Conservation (phyloP, 2,797 vertebrate genomes). For the Pantherophis vulpinus region DNA sequence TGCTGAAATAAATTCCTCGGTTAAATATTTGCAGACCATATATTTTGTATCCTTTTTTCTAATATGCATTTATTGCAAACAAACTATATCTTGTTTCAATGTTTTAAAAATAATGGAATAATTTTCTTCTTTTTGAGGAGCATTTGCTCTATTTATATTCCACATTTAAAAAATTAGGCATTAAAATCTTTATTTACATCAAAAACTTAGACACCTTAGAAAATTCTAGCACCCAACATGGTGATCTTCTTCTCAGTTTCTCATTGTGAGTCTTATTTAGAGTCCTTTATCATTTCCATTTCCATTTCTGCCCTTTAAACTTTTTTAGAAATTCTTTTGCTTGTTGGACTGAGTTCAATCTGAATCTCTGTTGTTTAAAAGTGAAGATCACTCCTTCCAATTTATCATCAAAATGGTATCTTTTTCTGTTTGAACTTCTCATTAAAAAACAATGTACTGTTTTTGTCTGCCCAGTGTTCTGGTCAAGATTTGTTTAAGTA, state of each 20-base stretch:
- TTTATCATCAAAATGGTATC: background rate
- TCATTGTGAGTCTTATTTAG: no score
- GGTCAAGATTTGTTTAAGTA: background rate
- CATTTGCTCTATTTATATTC: background rate
- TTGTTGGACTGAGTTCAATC: background rate
- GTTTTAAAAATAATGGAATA: background rate
- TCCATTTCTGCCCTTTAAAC: no score
- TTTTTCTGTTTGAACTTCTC: background rate
- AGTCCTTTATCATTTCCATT: no score
- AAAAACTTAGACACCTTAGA: background rate
- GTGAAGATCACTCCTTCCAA: background rate
- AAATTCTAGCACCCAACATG: background rate
- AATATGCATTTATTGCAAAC: background rate
- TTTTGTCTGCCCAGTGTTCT: background rate
- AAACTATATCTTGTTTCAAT: background rate
- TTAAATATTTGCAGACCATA: background rate
- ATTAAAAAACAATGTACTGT: background rate
- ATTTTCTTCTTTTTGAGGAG: background rate
- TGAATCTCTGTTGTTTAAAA: background rate
- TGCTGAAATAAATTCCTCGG: background rate
- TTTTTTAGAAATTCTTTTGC: background rate
- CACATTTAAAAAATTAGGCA: background rate
- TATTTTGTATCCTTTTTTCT: background rate
- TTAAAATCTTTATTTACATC: background rate
- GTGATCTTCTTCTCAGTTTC: background rate